Base-by-base conservation (phyloP, 2,888 invertebrate species). In the Dicranocentrus wangi region DNA sequence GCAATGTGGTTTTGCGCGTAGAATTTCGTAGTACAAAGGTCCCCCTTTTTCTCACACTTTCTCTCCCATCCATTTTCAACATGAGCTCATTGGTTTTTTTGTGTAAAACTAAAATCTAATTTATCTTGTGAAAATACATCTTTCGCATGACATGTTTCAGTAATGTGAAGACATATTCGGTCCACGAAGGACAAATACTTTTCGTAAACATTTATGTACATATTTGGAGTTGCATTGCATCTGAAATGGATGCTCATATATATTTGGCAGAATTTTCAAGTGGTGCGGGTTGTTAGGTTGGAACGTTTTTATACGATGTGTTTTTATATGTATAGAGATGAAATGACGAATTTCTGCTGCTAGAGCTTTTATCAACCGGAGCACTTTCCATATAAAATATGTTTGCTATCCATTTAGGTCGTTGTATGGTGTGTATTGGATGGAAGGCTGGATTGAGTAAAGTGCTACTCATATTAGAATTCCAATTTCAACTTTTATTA, bases 31-130 rank as follows among this genome's bases (percentile, higher is more conserved):
- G n/a, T n/a, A n/a, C n/a, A 32, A 32, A 19, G 23, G 61, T 17
- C 10, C 61, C 47, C 17, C 7, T n/a, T n/a, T n/a, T n/a, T n/a
- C n/a, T n/a, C n/a, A n/a, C n/a, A n/a, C n/a, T n/a, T n/a, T n/a
- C n/a, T n/a, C n/a, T 28, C n/a, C 61, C 61, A 61, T 61, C 61
- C 61, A 61, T 61, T 61, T 58, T 61, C 61, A 55, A 55, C 25
- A 25, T 55, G 55, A 55, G 25, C 23, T 25, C 55, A 23, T 25
- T 55, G 55, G 55, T 25, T 55, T 47, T 51, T 25, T 25, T 55
- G 7, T 55, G 55, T 55, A 55, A 55, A 55, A 55, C 55, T 23
- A 55, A 55, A 55, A 55, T 55, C 55, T 55, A 55, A 55, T 55
- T 55, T 55, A 55, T 55, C 55, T 55, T 55, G 13, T 19, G 55